A percentile compares a stretch with the other conserved stretches of the same genome.
phyloP scores from a whole-genome alignment of 2,888 invertebrate species.

The Colletes collaris region DNA sequence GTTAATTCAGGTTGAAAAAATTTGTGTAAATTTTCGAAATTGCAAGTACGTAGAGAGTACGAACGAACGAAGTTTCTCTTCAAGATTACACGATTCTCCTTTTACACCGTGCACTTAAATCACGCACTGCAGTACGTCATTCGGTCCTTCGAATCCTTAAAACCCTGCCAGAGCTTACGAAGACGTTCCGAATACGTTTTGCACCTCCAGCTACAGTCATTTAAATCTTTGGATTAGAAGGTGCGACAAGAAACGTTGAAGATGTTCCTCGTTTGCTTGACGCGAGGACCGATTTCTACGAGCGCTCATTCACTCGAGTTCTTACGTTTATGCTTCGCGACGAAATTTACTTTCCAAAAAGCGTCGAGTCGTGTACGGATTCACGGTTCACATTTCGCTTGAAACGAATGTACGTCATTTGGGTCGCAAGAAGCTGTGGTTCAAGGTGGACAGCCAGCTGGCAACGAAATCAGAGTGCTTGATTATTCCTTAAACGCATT shows the following conservation, averaged over 20 bases:
- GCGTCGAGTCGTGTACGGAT: conserved; percentile 43
- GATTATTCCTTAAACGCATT: too few species aligned
- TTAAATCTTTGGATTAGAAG: conserved; percentile 54
- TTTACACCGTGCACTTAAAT: conserved; percentile 35
- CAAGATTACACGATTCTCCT: conserved; percentile 20
- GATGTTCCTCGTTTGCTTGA: conserved; percentile 13
- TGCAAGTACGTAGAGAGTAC: neutral
- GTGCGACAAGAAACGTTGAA: conserved; percentile 29
- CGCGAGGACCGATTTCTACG: conserved; percentile 17
- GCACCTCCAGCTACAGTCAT: conserved; percentile 13
- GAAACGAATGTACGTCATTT: conserved; percentile 49
- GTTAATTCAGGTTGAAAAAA: too few species aligned
- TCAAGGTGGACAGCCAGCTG: too few species aligned
- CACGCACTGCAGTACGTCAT: conserved; percentile 24
- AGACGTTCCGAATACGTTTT: conserved; percentile 16
- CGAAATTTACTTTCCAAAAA: conserved; percentile 50
- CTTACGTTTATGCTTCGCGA: conserved; percentile 10
- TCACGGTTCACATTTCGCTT: conserved; percentile 28
- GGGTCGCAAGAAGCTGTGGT: too few species aligned
- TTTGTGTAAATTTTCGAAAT: neutral
- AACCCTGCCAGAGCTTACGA: conserved; percentile 22
- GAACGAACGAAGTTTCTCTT: neutral
- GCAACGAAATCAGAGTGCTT: too few species aligned
- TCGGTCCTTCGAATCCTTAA: conserved; percentile 28
- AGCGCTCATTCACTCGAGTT: conserved; percentile 42